phyloP scores from a whole-genome alignment of 2,888 invertebrate genomes.

The Cyclophora albipunctata region DNA sequence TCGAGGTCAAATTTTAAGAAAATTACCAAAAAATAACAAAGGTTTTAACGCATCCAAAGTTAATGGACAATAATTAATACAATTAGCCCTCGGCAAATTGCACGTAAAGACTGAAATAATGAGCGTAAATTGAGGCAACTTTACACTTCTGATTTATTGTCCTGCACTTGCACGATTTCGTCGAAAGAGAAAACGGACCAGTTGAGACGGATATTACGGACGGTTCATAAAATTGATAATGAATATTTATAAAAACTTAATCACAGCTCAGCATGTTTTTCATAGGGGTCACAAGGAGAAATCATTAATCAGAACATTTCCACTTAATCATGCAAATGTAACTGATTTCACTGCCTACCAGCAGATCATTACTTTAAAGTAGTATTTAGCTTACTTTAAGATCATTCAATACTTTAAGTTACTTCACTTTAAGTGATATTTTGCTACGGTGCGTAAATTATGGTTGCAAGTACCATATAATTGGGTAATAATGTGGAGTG shows the following conservation, averaged over 20 bases:
- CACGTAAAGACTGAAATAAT: conserved; percentile 69
- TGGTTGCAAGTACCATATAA: no score
- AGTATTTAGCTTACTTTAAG: no score
- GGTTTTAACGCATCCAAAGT: conserved; percentile 55
- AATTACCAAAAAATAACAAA: conserved; percentile 46
- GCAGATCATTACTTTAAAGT: no score
- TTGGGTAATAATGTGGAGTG: no score
- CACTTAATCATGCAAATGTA: conserved; percentile 56
- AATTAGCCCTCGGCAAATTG: conserved; percentile 72
- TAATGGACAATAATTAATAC: conserved; percentile 73
- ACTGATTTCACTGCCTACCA: conserved; percentile 38
- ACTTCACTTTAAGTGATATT: no score
- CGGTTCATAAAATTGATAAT: conserved; percentile 69
- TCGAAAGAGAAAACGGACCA: conserved; percentile 74
- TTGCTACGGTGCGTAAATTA: no score
- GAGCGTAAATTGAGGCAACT: conserved; percentile 72
- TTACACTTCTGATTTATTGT: conserved; percentile 75
- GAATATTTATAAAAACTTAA: conserved; percentile 72
- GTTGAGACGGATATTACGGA: conserved; percentile 63
- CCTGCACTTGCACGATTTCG: conserved; percentile 68
- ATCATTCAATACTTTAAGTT: no score
- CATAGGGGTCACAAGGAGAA: conserved; percentile 53
- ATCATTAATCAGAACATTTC: conserved; percentile 67
- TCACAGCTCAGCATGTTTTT: conserved; percentile 55
- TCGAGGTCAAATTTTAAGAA: conserved; percentile 41